A percentile compares a stretch with the other conserved stretches of the same genome.
Conservation (phyloP, 2,888 invertebrate species). For the Patella ulyssiponensis region DNA sequence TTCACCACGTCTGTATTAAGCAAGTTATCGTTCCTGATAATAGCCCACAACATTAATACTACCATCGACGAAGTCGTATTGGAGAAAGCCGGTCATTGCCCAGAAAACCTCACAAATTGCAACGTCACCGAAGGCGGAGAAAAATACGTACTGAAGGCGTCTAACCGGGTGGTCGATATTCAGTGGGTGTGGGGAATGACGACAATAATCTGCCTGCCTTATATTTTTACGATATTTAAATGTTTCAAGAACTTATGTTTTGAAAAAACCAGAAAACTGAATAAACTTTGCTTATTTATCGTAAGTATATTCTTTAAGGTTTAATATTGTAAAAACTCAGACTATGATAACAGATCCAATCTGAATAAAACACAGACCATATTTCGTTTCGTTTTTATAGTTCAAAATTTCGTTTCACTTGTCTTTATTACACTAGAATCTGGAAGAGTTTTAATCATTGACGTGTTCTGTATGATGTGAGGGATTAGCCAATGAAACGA, state of each 20-base stretch:
- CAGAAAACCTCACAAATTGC: no score
- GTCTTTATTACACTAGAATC: no score
- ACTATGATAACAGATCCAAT: not conserved
- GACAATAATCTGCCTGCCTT: conserved; percentile 13
- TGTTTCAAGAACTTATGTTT: not conserved
- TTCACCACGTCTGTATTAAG: not conserved
- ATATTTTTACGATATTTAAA: conserved; percentile 16
- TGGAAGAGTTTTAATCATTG: no score
- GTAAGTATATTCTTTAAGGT: not conserved
- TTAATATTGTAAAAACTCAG: not conserved
- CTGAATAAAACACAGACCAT: no score
- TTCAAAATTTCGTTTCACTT: no score
- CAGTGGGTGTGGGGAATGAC: conserved; percentile 14
- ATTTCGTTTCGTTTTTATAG: no score
- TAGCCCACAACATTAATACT: conserved; percentile 11
- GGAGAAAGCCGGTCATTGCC: no score
- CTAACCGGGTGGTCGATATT: not conserved
- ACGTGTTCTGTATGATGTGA: no score
- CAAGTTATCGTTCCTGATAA: conserved; percentile 17
- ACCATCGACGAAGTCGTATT: not conserved
- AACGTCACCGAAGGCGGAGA: no score
- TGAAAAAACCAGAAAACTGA: not conserved
- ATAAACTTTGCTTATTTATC: not conserved
- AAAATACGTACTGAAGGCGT: no score
- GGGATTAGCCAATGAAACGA: no score